Evolutionary conservation across 2,888 invertebrate genomes (phyloP), one percentile per base, ranked within the genome.

Genomic region (Coleophora deauratella): DNA sequence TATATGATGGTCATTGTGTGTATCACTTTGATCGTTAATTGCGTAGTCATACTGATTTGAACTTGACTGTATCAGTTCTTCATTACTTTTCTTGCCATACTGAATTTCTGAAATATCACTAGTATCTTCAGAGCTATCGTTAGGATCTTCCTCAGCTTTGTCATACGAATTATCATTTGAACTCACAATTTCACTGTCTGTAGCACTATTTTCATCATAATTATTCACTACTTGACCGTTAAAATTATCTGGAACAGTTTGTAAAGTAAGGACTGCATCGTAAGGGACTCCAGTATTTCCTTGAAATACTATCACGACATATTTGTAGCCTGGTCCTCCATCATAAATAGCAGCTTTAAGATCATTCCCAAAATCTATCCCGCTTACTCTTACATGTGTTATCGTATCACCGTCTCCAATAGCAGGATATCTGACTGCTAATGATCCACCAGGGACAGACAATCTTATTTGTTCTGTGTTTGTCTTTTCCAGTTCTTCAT

Each of bases 281-380:
- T 75, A 85, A 7, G 69, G 55, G 6, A 64, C 62, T 10, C 69
- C 75, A 52, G 63, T 52, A 34, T 81, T 81, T 50, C 84, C 81
- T 52, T 68, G 65, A 37, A 85, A 74, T 47, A 76, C 72, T 34
- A 85, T 45, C 2, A 82, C 76, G 3, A 75, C 78, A 57, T 79
- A 81, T 55, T 76, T 78, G 49, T 66, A 80, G 35, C 84, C 85
- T 52, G 85, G 85, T 13, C 85, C 85, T 35, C 85, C 85, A 45
- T 84, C 80, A 9, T 74, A 59, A 13, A 85, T 75, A 43, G 63
- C 77, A 0, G 81, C 78, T 62, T 81, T 82, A 1, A 85, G 59
- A 46, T 82, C 71, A 3, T 78, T 75, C 1, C 80, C 81, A 38
- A 77, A 85, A 57, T 84, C 84, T 37, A 85, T 76, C 7, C 80